Evolutionary conservation across 1,140 invertebrate genomes (phyloP).

Genomic region (Catajapyx aquilonaris): DNA sequence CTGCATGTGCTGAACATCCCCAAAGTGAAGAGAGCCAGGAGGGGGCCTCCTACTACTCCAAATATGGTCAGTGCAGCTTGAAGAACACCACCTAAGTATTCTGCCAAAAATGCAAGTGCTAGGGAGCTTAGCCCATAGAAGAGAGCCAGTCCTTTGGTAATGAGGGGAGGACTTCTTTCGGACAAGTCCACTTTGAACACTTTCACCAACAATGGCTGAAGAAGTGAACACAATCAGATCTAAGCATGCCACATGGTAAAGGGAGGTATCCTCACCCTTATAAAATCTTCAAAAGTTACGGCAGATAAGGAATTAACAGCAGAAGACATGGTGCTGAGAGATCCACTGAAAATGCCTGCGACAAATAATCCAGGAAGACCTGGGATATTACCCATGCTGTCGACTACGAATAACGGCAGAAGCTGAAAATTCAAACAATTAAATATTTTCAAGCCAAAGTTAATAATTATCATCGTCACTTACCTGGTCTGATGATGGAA

Average conservation of each 20-base stretch:
- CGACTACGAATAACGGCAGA: slow-evolving; percentile 56
- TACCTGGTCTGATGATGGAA: slow-evolving; percentile 23
- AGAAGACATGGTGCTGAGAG: slow-evolving; percentile 66
- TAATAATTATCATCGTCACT: neutral
- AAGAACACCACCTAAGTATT: slow-evolving; percentile 45
- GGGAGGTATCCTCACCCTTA: slow-evolving; percentile 22
- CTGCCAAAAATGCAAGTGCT: slow-evolving; percentile 46
- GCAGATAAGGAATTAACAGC: slow-evolving; percentile 65
- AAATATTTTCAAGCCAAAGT: neutral
- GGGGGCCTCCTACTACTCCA: slow-evolving; percentile 54
- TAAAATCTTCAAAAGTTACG: slow-evolving; percentile 66
- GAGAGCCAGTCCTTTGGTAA: slow-evolving; percentile 38
- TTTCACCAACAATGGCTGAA: neutral
- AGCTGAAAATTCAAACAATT: slow-evolving; percentile 30
- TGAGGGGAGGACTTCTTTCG: slow-evolving; percentile 1
- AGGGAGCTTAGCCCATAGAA: slow-evolving; percentile 44
- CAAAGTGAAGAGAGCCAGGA: slow-evolving; percentile 54
- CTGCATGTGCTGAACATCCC: slow-evolving; percentile 47
- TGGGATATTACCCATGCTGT: slow-evolving; percentile 38
- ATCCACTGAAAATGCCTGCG: slow-evolving; percentile 61
- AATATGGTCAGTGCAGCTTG: slow-evolving; percentile 55
- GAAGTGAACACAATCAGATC: neutral
- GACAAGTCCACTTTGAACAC: slow-evolving; percentile 3
- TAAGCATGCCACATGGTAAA: neutral
- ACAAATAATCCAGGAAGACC: slow-evolving; percentile 63